Percentiles rank a stretch among this genome's conserved stretches.
Evolutionary conservation across 2,888 invertebrate genomes (phyloP).

Genomic region (Imbricaverruca yamaguchii): DNA sequence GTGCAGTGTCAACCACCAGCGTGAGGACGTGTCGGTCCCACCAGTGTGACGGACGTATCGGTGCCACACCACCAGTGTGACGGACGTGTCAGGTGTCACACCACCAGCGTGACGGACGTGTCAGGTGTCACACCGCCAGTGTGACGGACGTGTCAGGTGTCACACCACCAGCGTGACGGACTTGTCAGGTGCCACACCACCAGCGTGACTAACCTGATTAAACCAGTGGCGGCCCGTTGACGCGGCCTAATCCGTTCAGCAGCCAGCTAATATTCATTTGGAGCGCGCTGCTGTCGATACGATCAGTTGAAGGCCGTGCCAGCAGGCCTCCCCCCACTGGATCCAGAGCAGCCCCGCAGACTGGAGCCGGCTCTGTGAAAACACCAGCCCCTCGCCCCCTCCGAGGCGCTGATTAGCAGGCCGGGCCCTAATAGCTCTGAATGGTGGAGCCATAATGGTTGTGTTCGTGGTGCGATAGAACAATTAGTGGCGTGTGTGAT

Average conservation of each 20-base stretch:
- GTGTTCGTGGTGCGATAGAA: background rate
- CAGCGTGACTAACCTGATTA: slow-evolving; percentile 1
- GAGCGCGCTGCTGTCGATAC: background rate
- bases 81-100: too few relatives aligned
- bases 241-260: background rate
- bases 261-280: background rate
- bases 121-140: too few relatives aligned
- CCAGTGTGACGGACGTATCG: too few relatives aligned
- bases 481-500: too few relatives aligned
- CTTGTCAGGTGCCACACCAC: too few relatives aligned
- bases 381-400: background rate
- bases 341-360: background rate
- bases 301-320: background rate
- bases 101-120: too few relatives aligned
- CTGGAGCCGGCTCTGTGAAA: background rate
- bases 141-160: too few relatives aligned
- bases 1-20: too few relatives aligned
- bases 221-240: background rate
- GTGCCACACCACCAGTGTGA: too few relatives aligned
- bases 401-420: background rate
- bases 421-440: background rate
- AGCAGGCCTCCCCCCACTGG: too few relatives aligned
- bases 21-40: too few relatives aligned
- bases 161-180: too few relatives aligned
- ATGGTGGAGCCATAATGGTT: background rate